phyloP scores from a whole-genome alignment of 2,888 invertebrate species.

The Himalopsyche anomala region DNA sequence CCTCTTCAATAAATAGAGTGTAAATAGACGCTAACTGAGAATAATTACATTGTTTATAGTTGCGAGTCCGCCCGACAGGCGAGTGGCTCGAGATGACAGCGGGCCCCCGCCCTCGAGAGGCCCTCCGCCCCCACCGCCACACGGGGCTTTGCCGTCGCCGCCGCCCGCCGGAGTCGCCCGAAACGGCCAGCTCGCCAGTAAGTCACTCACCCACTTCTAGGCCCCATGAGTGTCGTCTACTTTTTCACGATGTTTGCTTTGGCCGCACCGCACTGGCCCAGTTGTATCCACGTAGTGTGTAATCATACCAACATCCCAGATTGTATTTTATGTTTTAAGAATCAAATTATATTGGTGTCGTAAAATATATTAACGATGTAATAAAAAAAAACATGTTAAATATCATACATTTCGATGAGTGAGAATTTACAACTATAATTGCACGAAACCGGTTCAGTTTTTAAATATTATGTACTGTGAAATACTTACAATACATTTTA shows the following conservation, averaged over 20 bases:
- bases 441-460: no score
- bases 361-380: no score
- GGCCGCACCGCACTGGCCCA: not conserved
- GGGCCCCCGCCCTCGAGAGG: slow-evolving; percentile 67
- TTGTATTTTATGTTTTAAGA: no score
- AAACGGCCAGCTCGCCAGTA: slow-evolving; percentile 75
- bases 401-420: no score
- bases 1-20: not conserved
- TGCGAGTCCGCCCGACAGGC: slow-evolving; percentile 68
- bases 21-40: slow-evolving; percentile 16
- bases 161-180: slow-evolving; percentile 67
- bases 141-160: slow-evolving; percentile 53
- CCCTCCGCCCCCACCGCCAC: slow-evolving; percentile 80
- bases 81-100: slow-evolving; percentile 63
- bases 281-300: not conserved
- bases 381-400: no score
- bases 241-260: slow-evolving; percentile 1
- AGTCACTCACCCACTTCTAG: slow-evolving; percentile 67
- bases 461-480: no score
- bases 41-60: slow-evolving; percentile 53
- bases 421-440: no score
- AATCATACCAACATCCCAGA: no score
- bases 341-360: no score
- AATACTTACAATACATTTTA: no score
- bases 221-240: slow-evolving; percentile 5